Conservation (phyloP, 2,113 vertebrate genomes). For the Siniperca knerii region DNA sequence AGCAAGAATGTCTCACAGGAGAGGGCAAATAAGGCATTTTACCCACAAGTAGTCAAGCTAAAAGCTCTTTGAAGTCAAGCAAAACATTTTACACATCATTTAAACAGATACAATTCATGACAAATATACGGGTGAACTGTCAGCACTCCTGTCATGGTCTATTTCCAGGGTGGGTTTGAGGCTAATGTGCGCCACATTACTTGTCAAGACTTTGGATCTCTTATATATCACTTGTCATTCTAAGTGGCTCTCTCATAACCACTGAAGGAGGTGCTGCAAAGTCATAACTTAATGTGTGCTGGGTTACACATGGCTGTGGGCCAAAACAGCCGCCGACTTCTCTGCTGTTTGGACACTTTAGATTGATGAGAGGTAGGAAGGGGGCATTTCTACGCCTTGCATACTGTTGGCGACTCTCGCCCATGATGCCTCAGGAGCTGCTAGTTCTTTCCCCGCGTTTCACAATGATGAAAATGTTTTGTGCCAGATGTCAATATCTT, state of each 20-base stretch:
- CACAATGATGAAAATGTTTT: conserved; percentile 37
- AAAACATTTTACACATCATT: conserved; percentile 40
- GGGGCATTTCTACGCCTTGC: not conserved
- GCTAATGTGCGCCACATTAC: conserved; percentile 36
- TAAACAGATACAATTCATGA: conserved; percentile 26
- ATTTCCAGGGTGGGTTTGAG: conserved; percentile 31
- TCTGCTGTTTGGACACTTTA: conserved; percentile 46
- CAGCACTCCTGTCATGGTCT: conserved; percentile 4
- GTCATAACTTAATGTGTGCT: conserved; percentile 27
- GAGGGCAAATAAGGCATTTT: conserved; percentile 8
- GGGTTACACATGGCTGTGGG: conserved; percentile 24
- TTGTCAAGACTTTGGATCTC: conserved; percentile 26
- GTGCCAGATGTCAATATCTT: conserved; percentile 70
- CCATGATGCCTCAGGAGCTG: conserved; percentile 14
- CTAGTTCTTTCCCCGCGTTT: conserved; percentile 23
- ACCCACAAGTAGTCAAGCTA: conserved; percentile 17
- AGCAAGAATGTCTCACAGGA: not conserved
- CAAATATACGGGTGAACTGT: not conserved
- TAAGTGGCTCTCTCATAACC: conserved; percentile 37
- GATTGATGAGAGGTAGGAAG: conserved; percentile 56
- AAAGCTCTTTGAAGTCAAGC: conserved; percentile 15
- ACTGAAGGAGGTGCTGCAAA: conserved; percentile 29
- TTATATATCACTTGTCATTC: conserved; percentile 34
- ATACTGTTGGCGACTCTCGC: conserved; percentile 4
- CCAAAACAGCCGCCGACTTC: conserved; percentile 20